Evolutionary conservation across 1,140 invertebrate genomes (phyloP), one percentile per base, ranked within the genome.

Genomic region (Trissolcus basalis): DNA sequence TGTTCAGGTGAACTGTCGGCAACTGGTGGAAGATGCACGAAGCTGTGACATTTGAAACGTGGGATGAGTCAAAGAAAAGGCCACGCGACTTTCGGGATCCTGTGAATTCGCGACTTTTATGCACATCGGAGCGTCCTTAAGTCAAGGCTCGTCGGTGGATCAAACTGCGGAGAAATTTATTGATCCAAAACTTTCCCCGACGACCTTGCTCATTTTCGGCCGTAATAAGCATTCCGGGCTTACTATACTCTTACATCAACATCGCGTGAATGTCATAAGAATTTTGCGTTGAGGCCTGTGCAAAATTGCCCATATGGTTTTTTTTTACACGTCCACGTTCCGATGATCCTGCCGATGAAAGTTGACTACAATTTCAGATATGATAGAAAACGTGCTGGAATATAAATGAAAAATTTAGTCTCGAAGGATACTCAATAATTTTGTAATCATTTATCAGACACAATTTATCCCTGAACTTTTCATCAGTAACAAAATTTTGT

Each of bases 121-220:
- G 68, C 68, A 77, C 58, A 53, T 54, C 49, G 15, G 7, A 12
- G 11, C 27, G 54, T 60, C 50, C 67, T 76, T 67, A 67, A 70
- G 72, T 65, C 75, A 65, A 72, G 63, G 53, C 59, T 73, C 64
- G 65, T 73, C 69, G 67, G 64, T 74, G 70, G 65, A 50, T 77
- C 63, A 60, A 61, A 61, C 53, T 48, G 61, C 56, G 76, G 76
- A 78, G 76, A 74, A 78, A 78, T 78, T 78, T 73, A 73, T 78
- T 70, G 75, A 69, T 73, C 27, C 69, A 27, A 71, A 68, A 78
- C 76, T 78, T 78, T 78, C 70, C 74, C 76, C 60, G 70, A 41
- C 61, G 76, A 78, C 76, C 76, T 78, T 78, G 76, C 65, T 73
- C 49, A 78, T 74, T 78, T 78, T 78, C 54, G 65, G 35, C 56